phyloP scores from a whole-genome alignment of 2,113 vertebrate species.

The Anolis carolinensis region DNA sequence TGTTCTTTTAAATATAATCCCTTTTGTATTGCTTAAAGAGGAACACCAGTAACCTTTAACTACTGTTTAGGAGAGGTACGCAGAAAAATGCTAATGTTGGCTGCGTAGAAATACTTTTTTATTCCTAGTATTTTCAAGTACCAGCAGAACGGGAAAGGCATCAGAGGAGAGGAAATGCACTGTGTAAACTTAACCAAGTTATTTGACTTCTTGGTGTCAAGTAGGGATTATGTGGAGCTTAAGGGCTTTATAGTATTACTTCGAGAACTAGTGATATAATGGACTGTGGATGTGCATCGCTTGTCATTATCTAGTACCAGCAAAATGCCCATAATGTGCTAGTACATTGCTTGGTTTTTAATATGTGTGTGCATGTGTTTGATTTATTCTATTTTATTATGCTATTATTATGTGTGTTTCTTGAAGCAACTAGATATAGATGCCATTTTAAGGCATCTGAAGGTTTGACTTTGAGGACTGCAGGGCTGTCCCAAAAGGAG shows the following conservation, averaged over 20 bases:
- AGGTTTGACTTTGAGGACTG: too few relatives aligned
- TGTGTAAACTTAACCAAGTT: not conserved
- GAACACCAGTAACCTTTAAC: slow-evolving; percentile 33
- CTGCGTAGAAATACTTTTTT: slow-evolving; percentile 25
- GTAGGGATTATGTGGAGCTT: not conserved
- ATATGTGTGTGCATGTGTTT: too few relatives aligned
- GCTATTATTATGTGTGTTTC: too few relatives aligned
- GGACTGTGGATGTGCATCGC: not conserved
- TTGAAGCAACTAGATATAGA: too few relatives aligned
- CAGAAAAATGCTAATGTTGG: not conserved
- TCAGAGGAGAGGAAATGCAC: not conserved
- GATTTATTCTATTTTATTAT: too few relatives aligned
- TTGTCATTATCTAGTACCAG: not conserved
- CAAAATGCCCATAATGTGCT: not conserved
- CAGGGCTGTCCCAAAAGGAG: too few relatives aligned
- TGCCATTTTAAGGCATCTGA: too few relatives aligned
- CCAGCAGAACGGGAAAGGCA: accelerated
- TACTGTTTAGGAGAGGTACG: not conserved
- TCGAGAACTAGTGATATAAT: not conserved
- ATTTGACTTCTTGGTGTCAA: slow-evolving; percentile 4
- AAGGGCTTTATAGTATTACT: not conserved
- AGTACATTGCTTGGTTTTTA: not conserved
- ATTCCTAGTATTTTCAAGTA: slow-evolving; percentile 23
- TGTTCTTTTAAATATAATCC: slow-evolving; percentile 26
- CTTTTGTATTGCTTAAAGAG: slow-evolving; percentile 33